These are phyloP conservation scores for Lepidostoma basale DNA, from an alignment of 1,140 invertebrate species.

Conservation along the genomic window DNA sequence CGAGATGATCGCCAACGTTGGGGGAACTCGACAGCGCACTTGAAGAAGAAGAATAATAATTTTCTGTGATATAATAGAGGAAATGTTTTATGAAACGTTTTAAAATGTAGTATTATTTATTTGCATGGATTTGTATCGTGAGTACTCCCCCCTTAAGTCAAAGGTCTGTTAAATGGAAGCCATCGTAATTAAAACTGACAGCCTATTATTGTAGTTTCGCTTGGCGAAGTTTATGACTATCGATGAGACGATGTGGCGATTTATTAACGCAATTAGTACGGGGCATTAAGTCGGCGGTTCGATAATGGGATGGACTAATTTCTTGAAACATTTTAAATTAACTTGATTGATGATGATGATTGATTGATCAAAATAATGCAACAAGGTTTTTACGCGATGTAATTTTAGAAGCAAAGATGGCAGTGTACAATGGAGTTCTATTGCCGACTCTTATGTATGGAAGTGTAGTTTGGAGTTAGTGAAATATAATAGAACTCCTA, in stretches of 20 bases:
- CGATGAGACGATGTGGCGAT: too few species aligned
- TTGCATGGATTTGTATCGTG: too few species aligned
- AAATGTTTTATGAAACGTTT: background rate
- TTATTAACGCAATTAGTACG: too few species aligned
- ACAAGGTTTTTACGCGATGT: background rate
- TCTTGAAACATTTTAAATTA: background rate
- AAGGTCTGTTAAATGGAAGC: constrained; percentile 13
- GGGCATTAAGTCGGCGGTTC: too few species aligned
- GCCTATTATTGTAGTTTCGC: constrained; percentile 5
- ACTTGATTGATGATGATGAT: background rate
- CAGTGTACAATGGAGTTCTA: too few species aligned
- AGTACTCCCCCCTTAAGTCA: too few species aligned
- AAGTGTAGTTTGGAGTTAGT: too few species aligned
- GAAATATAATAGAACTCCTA: background rate
- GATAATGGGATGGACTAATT: background rate
- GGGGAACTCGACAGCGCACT: too few species aligned
- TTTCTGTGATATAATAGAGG: background rate
- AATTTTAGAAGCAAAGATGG: too few species aligned
- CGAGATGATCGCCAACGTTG: too few species aligned
- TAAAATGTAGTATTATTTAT: background rate
- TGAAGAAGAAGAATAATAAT: too few species aligned
- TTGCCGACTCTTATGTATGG: too few species aligned
- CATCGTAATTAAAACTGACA: constrained; percentile 19
- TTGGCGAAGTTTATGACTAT: background rate
- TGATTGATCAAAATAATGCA: background rate